Percentiles rank a stretch among this genome's conserved stretches.
Conservation (phyloP, 2,113 vertebrate species). For the Chlamydotis undulata region DNA sequence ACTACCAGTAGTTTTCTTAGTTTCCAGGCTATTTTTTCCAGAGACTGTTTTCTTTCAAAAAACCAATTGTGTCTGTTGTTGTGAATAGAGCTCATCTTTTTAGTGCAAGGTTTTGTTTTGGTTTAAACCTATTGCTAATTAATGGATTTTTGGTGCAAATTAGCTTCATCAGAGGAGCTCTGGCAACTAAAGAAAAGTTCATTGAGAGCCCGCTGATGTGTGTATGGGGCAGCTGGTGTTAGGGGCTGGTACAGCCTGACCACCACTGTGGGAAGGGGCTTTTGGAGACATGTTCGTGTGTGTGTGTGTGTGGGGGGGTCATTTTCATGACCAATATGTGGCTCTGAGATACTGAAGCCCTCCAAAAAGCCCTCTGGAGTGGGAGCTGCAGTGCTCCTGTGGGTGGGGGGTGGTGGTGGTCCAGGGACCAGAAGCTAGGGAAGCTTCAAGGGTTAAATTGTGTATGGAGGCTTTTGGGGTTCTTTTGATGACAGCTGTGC, state of each 20-base stretch:
- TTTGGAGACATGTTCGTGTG: background rate
- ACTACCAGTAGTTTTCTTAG: background rate
- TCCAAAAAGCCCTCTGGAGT: background rate
- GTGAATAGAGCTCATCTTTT: background rate
- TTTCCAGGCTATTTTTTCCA: background rate
- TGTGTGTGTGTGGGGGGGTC: background rate
- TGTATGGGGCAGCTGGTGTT: background rate
- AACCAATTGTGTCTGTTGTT: fast-evolving
- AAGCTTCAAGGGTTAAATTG: background rate
- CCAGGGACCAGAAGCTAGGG: background rate
- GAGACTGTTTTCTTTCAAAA: background rate
- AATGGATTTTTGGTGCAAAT: background rate
- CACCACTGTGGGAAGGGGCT: background rate
- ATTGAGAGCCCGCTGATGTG: background rate
- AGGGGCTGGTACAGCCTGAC: background rate
- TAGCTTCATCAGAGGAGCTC: background rate
- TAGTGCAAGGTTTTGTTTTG: background rate
- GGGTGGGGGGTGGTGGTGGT: background rate
- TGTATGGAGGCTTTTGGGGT: background rate
- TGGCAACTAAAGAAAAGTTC: background rate
- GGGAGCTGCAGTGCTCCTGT: background rate
- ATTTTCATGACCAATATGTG: background rate
- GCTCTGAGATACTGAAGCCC: background rate
- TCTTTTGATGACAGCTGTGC: background rate
- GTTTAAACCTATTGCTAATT: background rate